Percentiles rank a stretch among this genome's conserved stretches.
These are phyloP conservation scores for Mythimna loreyi DNA, from an alignment of 2,888 invertebrate genomes.

Conservation along the genomic window DNA sequence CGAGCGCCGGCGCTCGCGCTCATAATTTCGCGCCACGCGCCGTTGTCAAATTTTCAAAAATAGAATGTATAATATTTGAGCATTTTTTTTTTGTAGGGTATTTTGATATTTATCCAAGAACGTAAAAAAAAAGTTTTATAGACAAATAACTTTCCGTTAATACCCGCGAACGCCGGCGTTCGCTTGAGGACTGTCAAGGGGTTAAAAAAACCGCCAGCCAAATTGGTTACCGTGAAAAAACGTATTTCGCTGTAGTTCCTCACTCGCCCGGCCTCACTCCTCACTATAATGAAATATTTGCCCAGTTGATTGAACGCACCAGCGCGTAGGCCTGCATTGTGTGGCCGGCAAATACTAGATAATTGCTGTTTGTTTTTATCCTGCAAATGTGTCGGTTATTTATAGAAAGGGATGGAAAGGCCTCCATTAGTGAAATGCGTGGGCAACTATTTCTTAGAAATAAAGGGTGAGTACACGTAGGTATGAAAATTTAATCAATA, in stretches of 20 bases:
- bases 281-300: slow-evolving; percentile 54
- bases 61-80: no score
- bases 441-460: not conserved
- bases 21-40: no score
- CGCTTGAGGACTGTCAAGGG: no score
- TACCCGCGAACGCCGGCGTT: no score
- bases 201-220: no score
- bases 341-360: slow-evolving; percentile 60
- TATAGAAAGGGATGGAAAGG: slow-evolving; percentile 16
- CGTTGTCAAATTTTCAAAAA: no score
- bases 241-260: not conserved
- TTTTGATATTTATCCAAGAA: no score
- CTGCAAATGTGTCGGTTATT: slow-evolving; percentile 42
- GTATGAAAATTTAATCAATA: not conserved
- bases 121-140: no score
- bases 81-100: no score
- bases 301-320: slow-evolving; percentile 58
- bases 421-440: slow-evolving; percentile 16
- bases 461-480: not conserved
- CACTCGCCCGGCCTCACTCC: not conserved
- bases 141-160: no score
- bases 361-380: slow-evolving; percentile 58
- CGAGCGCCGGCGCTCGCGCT: no score
- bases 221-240: not conserved
- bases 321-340: slow-evolving; percentile 32